Conservation (phyloP, 1,140 invertebrate genomes). For the Geopemphigus sp. region DNA sequence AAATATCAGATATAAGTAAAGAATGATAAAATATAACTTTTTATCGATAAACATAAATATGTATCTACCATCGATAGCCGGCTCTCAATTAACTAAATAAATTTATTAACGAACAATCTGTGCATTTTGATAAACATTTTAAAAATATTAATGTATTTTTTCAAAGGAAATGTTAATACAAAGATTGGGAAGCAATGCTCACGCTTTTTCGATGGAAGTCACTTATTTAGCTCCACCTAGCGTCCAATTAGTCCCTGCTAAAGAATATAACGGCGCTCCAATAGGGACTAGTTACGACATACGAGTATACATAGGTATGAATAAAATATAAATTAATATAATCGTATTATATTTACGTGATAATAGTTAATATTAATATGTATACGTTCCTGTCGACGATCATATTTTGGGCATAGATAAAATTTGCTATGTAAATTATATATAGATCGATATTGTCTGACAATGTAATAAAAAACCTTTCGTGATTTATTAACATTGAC, state of each 20-base stretch:
- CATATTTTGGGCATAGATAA: too few species aligned
- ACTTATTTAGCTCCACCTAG: conserved; percentile 79
- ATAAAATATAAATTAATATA: background rate
- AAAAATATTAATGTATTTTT: background rate
- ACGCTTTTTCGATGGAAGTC: conserved; percentile 77
- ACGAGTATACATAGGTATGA: conserved; percentile 69
- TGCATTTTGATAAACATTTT: background rate
- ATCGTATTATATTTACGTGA: background rate
- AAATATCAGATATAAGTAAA: too few species aligned
- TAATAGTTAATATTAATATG: background rate
- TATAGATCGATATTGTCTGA: too few species aligned
- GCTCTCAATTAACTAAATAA: background rate
- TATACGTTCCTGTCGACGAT: background rate
- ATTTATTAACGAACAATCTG: background rate
- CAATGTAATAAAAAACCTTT: too few species aligned
- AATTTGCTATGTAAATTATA: too few species aligned
- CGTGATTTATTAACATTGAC: too few species aligned
- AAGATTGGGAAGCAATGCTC: conserved; percentile 73
- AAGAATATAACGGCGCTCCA: conserved; percentile 84
- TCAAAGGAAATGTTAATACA: conserved; percentile 75
- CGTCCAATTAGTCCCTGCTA: conserved; percentile 83
- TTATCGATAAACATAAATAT: too few species aligned
- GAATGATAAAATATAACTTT: too few species aligned
- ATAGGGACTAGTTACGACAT: conserved; percentile 86
- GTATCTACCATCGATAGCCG: too few species aligned